phyloP scores from a whole-genome alignment of 2,113 vertebrate genomes.

The Percina caprodes region DNA sequence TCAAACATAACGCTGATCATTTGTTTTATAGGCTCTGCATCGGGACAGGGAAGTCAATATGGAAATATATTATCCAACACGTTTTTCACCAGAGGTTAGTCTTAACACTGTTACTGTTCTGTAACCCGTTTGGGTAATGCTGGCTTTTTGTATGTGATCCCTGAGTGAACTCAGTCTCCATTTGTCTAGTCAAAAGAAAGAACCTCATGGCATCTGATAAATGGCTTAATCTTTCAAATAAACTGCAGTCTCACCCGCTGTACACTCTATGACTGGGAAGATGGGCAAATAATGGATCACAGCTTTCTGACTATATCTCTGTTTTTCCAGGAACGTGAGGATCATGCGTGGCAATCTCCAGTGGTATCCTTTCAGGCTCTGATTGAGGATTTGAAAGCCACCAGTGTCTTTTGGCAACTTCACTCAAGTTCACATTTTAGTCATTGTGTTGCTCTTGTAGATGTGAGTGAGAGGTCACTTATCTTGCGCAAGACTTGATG shows the following conservation, averaged over 20 bases:
- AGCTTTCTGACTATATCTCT: constrained; percentile 1
- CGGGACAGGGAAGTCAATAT: constrained; percentile 83
- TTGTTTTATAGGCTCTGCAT: constrained; percentile 78
- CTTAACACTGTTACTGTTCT: not conserved
- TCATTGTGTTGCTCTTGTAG: not conserved
- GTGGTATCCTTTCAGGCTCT: constrained; percentile 82
- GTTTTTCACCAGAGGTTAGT: constrained; percentile 81
- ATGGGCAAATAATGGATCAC: not conserved
- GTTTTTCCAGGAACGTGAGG: constrained; percentile 76
- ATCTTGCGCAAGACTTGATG: not conserved
- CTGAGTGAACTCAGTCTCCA: not conserved
- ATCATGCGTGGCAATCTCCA: constrained; percentile 83
- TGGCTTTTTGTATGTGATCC: constrained; percentile 2
- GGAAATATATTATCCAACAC: constrained; percentile 83
- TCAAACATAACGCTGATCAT: not conserved
- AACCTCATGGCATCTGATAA: not conserved
- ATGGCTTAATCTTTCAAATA: not conserved
- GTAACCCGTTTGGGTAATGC: not conserved
- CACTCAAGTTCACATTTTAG: not conserved
- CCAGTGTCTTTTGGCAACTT: not conserved
- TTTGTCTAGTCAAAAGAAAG: not conserved
- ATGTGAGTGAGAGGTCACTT: not conserved
- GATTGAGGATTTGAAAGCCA: not conserved
- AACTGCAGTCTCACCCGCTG: not conserved
- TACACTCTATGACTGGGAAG: not conserved